Evolutionary conservation across 2,797 vertebrate genomes (phyloP).

Genomic region (Muscicapa comitata): DNA sequence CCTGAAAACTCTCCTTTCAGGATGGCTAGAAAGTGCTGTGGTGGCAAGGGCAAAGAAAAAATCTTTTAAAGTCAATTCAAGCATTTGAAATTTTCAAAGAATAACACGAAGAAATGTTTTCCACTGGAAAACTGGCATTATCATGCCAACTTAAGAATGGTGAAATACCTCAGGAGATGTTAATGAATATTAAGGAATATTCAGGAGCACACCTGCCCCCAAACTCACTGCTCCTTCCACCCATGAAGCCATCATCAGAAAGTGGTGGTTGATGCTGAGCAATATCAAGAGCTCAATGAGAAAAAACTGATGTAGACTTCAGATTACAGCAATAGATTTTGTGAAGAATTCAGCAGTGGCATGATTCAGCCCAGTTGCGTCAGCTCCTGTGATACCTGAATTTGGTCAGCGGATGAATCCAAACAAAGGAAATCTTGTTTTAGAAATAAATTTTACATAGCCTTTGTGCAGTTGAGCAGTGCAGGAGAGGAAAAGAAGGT

Average conservation of each 20-base stretch:
- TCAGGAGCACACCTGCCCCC: not conserved
- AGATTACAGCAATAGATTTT: not conserved
- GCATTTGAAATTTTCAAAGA: not conserved
- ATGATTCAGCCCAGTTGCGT: not conserved
- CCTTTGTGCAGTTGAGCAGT: not conserved
- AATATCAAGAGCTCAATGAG: not conserved
- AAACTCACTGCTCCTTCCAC: not conserved
- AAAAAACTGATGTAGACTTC: not conserved
- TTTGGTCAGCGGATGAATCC: not conserved
- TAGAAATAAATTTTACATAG: not conserved
- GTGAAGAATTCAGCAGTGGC: not conserved
- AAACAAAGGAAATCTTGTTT: not conserved
- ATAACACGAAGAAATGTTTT: not conserved
- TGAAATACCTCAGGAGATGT: not conserved
- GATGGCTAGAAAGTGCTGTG: not conserved
- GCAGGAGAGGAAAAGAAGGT: not conserved
- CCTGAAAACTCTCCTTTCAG: not conserved
- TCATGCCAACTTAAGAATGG: not conserved
- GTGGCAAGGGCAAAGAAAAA: not conserved
- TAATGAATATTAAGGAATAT: not conserved
- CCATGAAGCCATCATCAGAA: not conserved
- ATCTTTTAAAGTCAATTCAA: not conserved
- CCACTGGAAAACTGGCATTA: not conserved
- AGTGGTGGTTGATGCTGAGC: not conserved
- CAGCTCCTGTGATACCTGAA: not conserved